These are phyloP conservation scores for Drosophila parabipectinata DNA, from an alignment of 1,140 invertebrate species.

Conservation along the genomic window DNA sequence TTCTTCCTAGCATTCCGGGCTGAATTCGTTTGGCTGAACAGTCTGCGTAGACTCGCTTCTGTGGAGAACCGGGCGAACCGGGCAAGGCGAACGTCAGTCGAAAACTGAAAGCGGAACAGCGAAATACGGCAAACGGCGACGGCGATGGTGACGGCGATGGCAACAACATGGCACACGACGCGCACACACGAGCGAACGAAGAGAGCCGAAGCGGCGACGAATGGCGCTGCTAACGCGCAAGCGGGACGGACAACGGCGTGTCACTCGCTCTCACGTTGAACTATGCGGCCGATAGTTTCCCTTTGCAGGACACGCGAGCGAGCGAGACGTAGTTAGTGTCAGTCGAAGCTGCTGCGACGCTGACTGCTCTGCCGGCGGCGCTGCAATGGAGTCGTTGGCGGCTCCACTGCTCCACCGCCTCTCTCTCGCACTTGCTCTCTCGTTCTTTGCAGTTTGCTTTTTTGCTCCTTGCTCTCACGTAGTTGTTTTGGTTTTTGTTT, in stretches of 20 bases:
- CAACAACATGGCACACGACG: neutral
- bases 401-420: conserved; percentile 21
- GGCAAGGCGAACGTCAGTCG: conserved; percentile 76
- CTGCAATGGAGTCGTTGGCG: conserved; percentile 39
- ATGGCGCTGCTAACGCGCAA: conserved; percentile 56
- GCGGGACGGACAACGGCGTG: conserved; percentile 38
- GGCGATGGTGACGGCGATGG: neutral
- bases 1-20: conserved; percentile 21
- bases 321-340: conserved; percentile 25
- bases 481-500: neutral
- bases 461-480: conserved; percentile 2
- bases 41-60: neutral
- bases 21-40: conserved; percentile 25
- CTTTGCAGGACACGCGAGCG: neutral
- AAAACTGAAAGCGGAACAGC: conserved; percentile 74
- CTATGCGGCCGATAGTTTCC: neutral
- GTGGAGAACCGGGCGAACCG: conserved; percentile 5
- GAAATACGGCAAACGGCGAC: conserved; percentile 13
- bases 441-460: neutral
- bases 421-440: neutral
- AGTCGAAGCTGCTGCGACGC: conserved; percentile 48
- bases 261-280: neutral
- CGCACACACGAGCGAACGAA: conserved; percentile 14
- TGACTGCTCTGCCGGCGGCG: conserved; percentile 31
- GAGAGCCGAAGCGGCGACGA: conserved; percentile 44